Evolutionary conservation across 1,140 invertebrate species (phyloP).

Genomic region (Drosophila simulans): DNA sequence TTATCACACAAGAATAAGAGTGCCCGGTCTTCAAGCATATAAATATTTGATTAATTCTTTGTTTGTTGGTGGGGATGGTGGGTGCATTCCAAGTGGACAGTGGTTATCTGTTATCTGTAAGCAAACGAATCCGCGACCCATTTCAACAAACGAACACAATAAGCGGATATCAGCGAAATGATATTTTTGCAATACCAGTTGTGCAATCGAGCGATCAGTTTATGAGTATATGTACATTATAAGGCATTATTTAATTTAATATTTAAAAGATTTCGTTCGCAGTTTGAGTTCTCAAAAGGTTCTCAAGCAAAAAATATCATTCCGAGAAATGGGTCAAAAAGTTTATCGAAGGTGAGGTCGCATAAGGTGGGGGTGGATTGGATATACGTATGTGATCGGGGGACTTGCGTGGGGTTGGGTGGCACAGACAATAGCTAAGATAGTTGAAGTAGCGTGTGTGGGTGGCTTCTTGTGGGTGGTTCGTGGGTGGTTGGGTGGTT

Average conservation of each 20-base stretch:
- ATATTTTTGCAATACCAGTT: conserved; percentile 55
- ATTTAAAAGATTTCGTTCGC: conserved; percentile 25
- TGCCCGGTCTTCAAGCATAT: conserved; percentile 8
- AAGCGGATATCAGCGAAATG: conserved; percentile 52
- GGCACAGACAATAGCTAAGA: conserved; percentile 39
- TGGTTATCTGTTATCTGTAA: conserved; percentile 38
- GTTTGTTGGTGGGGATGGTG: conserved; percentile 28
- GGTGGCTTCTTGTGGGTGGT: conserved; percentile 35
- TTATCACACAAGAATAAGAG: conserved; percentile 3
- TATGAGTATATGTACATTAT: conserved; percentile 8
- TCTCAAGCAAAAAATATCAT: conserved; percentile 84
- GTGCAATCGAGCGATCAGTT: conserved; percentile 24
- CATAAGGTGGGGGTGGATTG: background rate
- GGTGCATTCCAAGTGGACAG: conserved; percentile 31
- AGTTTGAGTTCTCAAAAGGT: conserved; percentile 69
- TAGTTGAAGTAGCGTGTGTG: conserved; percentile 42
- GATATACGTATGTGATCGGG: conserved; percentile 12
- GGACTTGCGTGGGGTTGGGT: conserved; percentile 5
- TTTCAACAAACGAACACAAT: conserved; percentile 41
- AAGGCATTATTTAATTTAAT: conserved; percentile 11
- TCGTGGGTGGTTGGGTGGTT: conserved; percentile 6
- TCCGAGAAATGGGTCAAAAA: conserved; percentile 82
- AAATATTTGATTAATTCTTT: conserved; percentile 14
- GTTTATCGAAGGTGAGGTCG: conserved; percentile 40
- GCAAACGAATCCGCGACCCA: conserved; percentile 43